Conservation (phyloP, 1,140 invertebrate genomes). For the Drosophila subobscura region DNA sequence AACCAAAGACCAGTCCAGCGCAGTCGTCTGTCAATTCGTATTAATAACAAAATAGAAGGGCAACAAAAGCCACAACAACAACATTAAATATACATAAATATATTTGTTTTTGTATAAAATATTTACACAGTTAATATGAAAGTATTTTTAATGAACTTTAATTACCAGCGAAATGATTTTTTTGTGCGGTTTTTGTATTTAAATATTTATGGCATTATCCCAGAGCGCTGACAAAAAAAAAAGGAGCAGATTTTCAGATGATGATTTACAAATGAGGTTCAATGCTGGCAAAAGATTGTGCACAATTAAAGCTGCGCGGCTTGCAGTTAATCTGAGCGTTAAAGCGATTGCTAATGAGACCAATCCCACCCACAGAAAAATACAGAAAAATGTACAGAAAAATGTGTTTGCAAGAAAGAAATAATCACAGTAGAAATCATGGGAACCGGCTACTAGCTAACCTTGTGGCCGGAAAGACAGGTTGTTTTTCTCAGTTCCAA, state of each 20-base stretch:
- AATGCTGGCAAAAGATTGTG: no score
- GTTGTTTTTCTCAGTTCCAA: constrained; percentile 36
- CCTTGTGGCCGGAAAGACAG: constrained; percentile 31
- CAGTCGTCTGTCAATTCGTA: constrained; percentile 43
- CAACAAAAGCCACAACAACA: constrained; percentile 4
- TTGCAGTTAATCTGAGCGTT: no score
- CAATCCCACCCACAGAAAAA: no score
- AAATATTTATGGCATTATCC: background rate
- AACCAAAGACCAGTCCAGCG: background rate
- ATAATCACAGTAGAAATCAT: no score
- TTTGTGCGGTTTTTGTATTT: constrained; percentile 1
- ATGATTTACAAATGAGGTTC: no score
- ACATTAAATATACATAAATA: constrained; percentile 12
- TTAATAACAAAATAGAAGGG: constrained; percentile 50
- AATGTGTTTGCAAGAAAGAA: no score
- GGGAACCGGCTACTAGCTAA: constrained; percentile 7
- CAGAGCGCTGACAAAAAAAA: no score
- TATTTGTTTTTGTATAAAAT: constrained; percentile 17
- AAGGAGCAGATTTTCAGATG: no score
- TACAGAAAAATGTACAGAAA: no score
- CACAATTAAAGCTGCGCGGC: no score
- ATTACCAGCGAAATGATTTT: constrained; percentile 29
- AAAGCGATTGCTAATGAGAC: no score
- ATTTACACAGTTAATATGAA: constrained; percentile 49
- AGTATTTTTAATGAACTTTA: constrained; percentile 56